These are phyloP conservation scores for Patiria miniata DNA, from an alignment of 35 echinoderm and acorn worm genomes.

Conservation along the genomic window DNA sequence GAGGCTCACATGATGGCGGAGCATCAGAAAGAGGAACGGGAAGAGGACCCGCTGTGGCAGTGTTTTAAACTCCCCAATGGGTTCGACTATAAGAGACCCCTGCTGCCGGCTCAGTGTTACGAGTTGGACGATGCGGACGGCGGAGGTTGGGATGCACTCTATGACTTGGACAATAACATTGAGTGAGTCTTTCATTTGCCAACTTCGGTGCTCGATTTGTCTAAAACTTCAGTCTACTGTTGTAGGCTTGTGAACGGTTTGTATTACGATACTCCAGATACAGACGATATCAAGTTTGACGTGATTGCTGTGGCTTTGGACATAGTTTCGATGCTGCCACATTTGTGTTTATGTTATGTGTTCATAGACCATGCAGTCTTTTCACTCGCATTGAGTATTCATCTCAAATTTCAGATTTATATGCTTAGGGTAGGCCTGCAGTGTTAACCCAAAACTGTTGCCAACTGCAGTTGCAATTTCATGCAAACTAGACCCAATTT, in stretches of 20 bases:
- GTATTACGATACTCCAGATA: not conserved
- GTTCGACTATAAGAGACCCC: constrained; percentile 82
- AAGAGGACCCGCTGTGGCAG: constrained; percentile 88
- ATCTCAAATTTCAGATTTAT: no score
- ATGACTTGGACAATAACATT: constrained; percentile 85
- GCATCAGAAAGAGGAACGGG: constrained; percentile 51
- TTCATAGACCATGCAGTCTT: no score
- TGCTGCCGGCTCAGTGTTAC: constrained; percentile 65
- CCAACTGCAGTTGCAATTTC: no score
- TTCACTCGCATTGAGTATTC: no score
- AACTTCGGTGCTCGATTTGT: not conserved
- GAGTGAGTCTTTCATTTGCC: constrained; percentile 96
- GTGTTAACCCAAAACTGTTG: no score
- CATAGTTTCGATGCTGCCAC: no score
- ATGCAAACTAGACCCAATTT: no score
- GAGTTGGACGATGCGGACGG: constrained; percentile 60
- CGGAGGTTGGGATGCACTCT: constrained; percentile 71
- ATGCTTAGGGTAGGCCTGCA: no score
- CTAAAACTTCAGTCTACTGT: not conserved
- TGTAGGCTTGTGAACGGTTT: not conserved
- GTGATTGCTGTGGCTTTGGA: no score
- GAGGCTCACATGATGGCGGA: constrained; percentile 28
- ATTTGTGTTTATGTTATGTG: no score
- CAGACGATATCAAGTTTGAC: no score
- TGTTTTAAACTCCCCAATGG: constrained; percentile 77